Conservation (phyloP, 2,888 invertebrate genomes). For the Phortica okadai region DNA sequence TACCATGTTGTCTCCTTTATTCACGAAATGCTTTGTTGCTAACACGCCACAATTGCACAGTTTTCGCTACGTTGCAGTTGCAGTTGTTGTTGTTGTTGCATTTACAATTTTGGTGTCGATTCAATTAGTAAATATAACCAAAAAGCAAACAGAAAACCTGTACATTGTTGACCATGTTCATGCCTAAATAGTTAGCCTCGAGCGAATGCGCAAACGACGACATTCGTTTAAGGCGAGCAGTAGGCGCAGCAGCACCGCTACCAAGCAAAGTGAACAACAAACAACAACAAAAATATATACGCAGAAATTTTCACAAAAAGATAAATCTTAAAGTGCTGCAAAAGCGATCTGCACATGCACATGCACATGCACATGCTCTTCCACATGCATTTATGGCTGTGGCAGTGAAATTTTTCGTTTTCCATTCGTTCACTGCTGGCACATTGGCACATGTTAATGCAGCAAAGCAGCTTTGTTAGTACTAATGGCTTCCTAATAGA, state of each 20-base stretch:
- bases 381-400: neutral
- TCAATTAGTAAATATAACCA: slow-evolving; percentile 76
- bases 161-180: slow-evolving; percentile 64
- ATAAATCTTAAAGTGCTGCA: neutral
- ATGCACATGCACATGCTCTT: neutral
- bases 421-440: neutral
- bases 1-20: slow-evolving; percentile 41
- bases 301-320: slow-evolving; percentile 25
- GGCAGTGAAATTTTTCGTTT: slow-evolving; percentile 12
- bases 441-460: neutral
- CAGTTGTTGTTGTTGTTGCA: slow-evolving; percentile 66
- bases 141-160: slow-evolving; percentile 69
- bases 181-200: slow-evolving; percentile 57
- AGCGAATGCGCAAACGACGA: slow-evolving; percentile 40
- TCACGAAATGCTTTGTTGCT: slow-evolving; percentile 15
- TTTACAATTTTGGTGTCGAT: slow-evolving; percentile 76
- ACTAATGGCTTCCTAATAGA: slow-evolving; percentile 23
- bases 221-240: slow-evolving; percentile 1
- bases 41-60: slow-evolving; percentile 1
- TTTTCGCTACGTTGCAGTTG: slow-evolving; percentile 40
- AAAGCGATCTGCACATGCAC: neutral
- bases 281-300: slow-evolving; percentile 44
- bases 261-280: neutral
- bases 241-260: too few relatives aligned
- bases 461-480: neutral